A percentile compares a stretch with the other conserved stretches of the same genome.
Evolutionary conservation across 2,113 vertebrate genomes (phyloP).

Genomic region (Gallinago jamesoni): DNA sequence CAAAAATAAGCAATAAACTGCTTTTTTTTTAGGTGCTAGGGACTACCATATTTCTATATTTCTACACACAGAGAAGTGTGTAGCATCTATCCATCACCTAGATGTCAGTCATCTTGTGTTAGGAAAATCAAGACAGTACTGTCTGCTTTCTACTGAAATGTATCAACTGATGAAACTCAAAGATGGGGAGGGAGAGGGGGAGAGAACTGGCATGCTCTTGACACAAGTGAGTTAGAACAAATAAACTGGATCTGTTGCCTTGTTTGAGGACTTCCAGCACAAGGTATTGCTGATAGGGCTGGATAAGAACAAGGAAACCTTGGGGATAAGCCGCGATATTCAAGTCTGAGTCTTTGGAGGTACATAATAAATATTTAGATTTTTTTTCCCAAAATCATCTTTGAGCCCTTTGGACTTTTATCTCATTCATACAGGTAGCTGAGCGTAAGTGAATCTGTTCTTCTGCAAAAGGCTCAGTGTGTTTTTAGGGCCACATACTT

Average conservation of each 20-base stretch:
- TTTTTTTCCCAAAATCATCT: neutral
- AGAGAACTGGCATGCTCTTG: neutral
- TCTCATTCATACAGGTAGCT: neutral
- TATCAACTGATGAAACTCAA: neutral
- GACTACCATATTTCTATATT: neutral
- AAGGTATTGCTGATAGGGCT: neutral
- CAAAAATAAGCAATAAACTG: neutral
- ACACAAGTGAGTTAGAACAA: neutral
- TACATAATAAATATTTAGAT: neutral
- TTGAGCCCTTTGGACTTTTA: neutral
- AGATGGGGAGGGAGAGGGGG: neutral
- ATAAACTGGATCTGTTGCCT: neutral
- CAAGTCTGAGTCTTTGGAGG: neutral
- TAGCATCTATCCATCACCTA: neutral
- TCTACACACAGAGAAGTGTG: neutral
- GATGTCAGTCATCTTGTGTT: neutral
- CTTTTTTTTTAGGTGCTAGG: neutral
- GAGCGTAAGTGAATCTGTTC: neutral
- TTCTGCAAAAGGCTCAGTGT: neutral
- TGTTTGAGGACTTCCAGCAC: fast-evolving
- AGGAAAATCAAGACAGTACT: neutral
- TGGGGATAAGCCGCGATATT: neutral
- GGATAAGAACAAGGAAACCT: neutral
- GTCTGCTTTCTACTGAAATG: neutral
- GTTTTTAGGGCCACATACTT: neutral